Percentiles rank a stretch among this genome's conserved stretches.
Evolutionary conservation across 2,888 invertebrate genomes (phyloP).

Genomic region (Bimastos eiseni): DNA sequence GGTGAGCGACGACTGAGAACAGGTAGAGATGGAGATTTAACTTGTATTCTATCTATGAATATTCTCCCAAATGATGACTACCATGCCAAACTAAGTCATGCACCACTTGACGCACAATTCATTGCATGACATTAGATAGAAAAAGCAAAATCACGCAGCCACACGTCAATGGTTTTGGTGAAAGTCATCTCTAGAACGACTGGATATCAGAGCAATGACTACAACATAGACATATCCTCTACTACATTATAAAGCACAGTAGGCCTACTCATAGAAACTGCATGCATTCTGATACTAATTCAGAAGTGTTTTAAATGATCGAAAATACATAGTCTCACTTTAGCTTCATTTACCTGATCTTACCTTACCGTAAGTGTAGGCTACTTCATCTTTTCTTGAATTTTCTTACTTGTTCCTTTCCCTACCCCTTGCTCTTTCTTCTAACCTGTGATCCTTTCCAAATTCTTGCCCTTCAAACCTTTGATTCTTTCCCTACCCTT

Average conservation of each 20-base stretch:
- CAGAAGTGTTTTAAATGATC: background rate
- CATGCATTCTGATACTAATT: too few species aligned
- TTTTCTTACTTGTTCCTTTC: too few species aligned
- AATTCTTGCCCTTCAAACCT: background rate
- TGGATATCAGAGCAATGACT: background rate
- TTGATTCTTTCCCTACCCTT: too few species aligned
- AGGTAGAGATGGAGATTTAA: background rate
- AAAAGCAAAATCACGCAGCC: background rate
- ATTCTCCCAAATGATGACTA: background rate
- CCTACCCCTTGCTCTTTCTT: too few species aligned
- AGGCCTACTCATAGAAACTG: too few species aligned
- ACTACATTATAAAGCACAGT: too few species aligned
- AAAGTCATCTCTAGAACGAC: background rate
- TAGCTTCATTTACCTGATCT: background rate
- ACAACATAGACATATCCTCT: too few species aligned
- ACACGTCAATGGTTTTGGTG: background rate
- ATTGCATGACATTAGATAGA: background rate
- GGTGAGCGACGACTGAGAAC: background rate
- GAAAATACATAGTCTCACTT: background rate
- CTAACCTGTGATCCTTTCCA: too few species aligned
- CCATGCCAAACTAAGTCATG: background rate
- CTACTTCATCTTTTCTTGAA: background rate
- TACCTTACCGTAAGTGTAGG: background rate
- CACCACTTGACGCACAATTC: background rate
- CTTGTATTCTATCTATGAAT: background rate